Conservation (phyloP, 1,140 invertebrate genomes). For the Lysiphlebus fabarum region DNA sequence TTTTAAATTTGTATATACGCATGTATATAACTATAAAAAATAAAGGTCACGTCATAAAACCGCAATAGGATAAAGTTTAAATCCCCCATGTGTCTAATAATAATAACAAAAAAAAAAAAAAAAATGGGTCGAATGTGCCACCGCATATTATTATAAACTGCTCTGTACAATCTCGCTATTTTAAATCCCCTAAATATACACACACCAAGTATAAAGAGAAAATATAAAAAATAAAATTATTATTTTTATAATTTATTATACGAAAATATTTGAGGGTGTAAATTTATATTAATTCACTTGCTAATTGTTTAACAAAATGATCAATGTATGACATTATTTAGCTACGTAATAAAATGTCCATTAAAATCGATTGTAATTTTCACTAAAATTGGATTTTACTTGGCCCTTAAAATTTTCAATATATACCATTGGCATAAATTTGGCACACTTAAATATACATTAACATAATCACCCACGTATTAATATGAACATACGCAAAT, state of each 20-base stretch:
- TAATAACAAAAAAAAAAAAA: too few species aligned
- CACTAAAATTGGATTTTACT: too few species aligned
- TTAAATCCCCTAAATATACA: background rate
- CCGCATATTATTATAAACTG: slow-evolving; percentile 1
- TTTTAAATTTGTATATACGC: too few species aligned
- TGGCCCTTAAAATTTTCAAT: too few species aligned
- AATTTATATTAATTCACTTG: slow-evolving; percentile 18
- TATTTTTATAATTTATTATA: background rate
- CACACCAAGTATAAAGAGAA: background rate
- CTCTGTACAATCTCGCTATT: background rate
- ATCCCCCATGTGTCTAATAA: too few species aligned
- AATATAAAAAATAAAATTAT: background rate
- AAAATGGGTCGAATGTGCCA: background rate
- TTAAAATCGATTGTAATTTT: background rate
- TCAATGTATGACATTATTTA: slow-evolving; percentile 31
- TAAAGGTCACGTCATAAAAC: too few species aligned
- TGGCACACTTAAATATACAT: too few species aligned
- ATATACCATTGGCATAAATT: too few species aligned
- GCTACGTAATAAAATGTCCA: slow-evolving; percentile 2
- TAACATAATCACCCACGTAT: too few species aligned
- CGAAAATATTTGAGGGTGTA: background rate
- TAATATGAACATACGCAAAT: too few species aligned
- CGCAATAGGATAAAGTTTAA: too few species aligned
- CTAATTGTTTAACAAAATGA: slow-evolving; percentile 36
- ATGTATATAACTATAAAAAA: too few species aligned